Evolutionary conservation across 1,140 invertebrate genomes (phyloP), one percentile per base, ranked within the genome.

Genomic region (Caenorhabditis remanei): DNA sequence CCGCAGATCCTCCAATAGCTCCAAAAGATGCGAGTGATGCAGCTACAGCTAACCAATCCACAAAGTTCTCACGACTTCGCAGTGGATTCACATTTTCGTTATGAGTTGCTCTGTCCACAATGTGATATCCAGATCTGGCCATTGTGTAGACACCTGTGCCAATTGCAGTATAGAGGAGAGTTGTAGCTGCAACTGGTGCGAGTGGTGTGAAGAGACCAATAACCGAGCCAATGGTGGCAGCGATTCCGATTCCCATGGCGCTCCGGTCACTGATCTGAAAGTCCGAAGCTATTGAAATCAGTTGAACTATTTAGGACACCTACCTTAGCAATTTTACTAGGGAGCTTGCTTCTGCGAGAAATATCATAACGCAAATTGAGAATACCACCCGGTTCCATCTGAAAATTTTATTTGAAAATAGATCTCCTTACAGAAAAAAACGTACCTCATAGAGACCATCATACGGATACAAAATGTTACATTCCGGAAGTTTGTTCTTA

Each of bases 271-370:
- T 79, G n/a, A 79, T 79, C 71, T 79, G 65, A 46, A 46, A 71
- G 1, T 48, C 19, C 16, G 11, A 43, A 46, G 8, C 5, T 21
- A 8, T n/a, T 71, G 13, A 16, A 65, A 24, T 32, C 1, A 46
- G 40, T 11, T 1, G 1, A 71, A 9, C 9, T 6, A 46, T 7
- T 0, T 5, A 14, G 9, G 19, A 40, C 8, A 40, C 32, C 24
- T 71, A 71, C 67, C n/a, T 71, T 79, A 24, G 71, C 71, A 50
- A 79, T 79, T 50, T 50, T 79, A n/a, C 71, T 79, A 24, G 71
- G 71, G 7, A 79, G 40, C 46, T 79, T 79, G 40, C 71, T 79
- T 50, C 71, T 50, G 11, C 71, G 43, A n/a, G 71, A 79, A 53
- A 79, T 79, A 14, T 79, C 71, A 79, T 79, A 79, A 11, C 71